Evolutionary conservation across 2,113 vertebrate genomes (phyloP).

Genomic region (Pteronura brasiliensis): DNA sequence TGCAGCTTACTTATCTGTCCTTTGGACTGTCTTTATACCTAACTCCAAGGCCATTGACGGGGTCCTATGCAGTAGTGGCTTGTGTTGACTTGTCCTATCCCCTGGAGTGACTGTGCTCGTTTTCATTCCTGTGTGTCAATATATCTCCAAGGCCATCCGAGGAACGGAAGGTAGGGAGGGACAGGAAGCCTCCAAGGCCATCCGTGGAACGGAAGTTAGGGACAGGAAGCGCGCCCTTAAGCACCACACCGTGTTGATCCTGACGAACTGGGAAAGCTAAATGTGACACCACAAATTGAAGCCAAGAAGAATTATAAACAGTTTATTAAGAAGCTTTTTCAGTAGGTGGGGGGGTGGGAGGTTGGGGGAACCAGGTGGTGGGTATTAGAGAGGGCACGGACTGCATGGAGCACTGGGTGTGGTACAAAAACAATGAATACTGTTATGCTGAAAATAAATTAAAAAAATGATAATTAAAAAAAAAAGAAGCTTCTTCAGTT

Average conservation of each 20-base stretch:
- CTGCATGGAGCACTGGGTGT: too few relatives aligned
- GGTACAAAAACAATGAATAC: too few relatives aligned
- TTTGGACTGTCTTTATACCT: neutral
- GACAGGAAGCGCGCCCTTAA: neutral
- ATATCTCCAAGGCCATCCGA: neutral
- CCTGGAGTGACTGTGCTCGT: neutral
- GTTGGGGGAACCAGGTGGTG: too few relatives aligned
- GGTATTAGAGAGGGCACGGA: too few relatives aligned
- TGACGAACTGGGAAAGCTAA: neutral
- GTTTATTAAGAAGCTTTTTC: neutral
- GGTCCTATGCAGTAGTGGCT: neutral
- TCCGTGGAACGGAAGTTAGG: neutral
- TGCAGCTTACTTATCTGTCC: neutral
- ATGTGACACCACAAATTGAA: too few relatives aligned
- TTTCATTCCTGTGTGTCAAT: neutral
- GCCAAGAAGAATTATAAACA: neutral
- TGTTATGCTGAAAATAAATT: too few relatives aligned
- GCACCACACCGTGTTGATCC: accelerated
- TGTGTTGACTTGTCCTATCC: neutral
- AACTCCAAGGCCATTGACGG: neutral
- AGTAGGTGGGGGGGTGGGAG: too few relatives aligned
- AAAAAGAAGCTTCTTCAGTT: neutral
- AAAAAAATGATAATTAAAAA: too few relatives aligned
- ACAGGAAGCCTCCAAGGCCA: neutral
- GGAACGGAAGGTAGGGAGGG: neutral